phyloP scores from a whole-genome alignment of 2,113 vertebrate species.

The Rhinolophus sinicus region DNA sequence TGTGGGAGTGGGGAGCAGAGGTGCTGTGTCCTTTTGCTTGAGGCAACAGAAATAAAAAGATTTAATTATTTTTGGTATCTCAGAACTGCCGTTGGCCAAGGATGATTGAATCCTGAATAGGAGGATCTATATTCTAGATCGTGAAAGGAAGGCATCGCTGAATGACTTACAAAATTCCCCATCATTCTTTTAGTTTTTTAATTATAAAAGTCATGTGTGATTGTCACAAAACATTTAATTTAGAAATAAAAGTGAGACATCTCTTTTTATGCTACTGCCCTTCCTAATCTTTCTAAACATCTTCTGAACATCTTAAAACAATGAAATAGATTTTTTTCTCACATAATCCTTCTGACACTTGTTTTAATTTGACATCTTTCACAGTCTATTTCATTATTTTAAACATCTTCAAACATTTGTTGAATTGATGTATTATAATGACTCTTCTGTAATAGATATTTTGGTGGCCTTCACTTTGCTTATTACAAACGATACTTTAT shows the following conservation, averaged over 20 bases:
- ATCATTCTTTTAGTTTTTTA: background rate
- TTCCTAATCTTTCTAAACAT: background rate
- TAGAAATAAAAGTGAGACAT: constrained; percentile 3
- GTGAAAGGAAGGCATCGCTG: background rate
- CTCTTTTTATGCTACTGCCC: background rate
- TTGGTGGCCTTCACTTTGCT: background rate
- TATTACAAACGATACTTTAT: constrained; percentile 1
- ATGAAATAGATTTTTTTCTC: background rate
- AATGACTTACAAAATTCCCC: background rate
- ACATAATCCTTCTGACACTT: background rate
- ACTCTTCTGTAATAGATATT: background rate
- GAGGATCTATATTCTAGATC: background rate
- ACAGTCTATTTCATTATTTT: background rate
- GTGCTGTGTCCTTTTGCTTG: background rate
- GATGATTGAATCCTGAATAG: background rate
- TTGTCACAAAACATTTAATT: background rate
- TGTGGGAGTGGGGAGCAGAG: background rate
- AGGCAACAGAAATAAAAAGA: background rate
- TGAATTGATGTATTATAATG: background rate
- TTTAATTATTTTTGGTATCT: background rate
- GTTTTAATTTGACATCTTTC: background rate
- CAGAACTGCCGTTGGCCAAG: background rate
- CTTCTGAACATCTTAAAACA: constrained; percentile 18
- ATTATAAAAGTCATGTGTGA: constrained; percentile 18
- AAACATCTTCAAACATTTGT: background rate